These are phyloP conservation scores for Mus musculus DNA, from an alignment of 2,113 vertebrate genomes.

Conservation along the genomic window GRCm39 chr3:24773001-24773500, in stretches of 20 bases:
- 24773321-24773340: background rate
- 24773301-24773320: background rate
- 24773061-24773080: rapidly evolving
- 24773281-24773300: background rate
- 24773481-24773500: background rate
- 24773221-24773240: too few relatives aligned
- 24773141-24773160: too few relatives aligned
- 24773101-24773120: background rate
- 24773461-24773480: background rate
- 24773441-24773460: background rate
- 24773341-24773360: background rate
- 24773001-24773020: background rate
- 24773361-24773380: background rate
- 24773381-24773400: background rate
- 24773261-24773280: background rate
- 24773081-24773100: background rate
- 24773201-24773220: too few relatives aligned
- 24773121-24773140: background rate
- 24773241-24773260: background rate
- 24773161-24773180: too few relatives aligned
- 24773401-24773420: background rate
- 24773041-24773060: background rate
- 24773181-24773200: too few relatives aligned
- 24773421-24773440: background rate
- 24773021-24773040: background rate